Evolutionary conservation across 1,140 invertebrate genomes (phyloP).

Genomic region (Papilio polytes): DNA sequence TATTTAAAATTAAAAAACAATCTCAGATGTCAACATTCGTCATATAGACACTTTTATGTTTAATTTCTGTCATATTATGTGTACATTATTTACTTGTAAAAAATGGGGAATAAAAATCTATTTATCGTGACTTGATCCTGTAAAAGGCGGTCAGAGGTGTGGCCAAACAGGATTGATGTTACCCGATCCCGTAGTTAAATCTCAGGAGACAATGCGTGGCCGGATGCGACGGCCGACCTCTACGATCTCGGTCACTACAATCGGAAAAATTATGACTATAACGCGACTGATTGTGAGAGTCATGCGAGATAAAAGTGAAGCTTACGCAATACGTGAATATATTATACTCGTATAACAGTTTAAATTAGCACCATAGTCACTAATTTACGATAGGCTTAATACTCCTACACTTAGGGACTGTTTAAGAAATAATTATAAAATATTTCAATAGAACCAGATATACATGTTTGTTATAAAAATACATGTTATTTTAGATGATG

Average conservation of each 20-base stretch:
- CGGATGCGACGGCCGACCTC: conserved; percentile 22
- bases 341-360: no score
- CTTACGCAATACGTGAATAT: neutral
- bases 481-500: neutral
- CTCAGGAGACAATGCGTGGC: conserved; percentile 26
- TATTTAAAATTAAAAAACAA: no score
- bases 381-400: no score
- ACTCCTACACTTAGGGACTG: no score
- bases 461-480: neutral
- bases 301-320: neutral
- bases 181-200: conserved; percentile 28
- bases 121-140: neutral
- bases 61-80: neutral
- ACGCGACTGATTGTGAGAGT: conserved; percentile 7
- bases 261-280: conserved; percentile 26
- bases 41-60: neutral
- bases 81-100: neutral
- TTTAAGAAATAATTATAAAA: no score
- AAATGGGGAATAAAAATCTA: neutral
- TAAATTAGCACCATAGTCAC: neutral
- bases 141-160: conserved; percentile 28
- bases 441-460: no score
- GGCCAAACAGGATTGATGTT: conserved; percentile 27
- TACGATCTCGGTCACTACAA: conserved; percentile 19
- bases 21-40: neutral